These are phyloP conservation scores for Onychomys torridus DNA, from an alignment of 2,797 vertebrate species.

Conservation along the genomic window DNA sequence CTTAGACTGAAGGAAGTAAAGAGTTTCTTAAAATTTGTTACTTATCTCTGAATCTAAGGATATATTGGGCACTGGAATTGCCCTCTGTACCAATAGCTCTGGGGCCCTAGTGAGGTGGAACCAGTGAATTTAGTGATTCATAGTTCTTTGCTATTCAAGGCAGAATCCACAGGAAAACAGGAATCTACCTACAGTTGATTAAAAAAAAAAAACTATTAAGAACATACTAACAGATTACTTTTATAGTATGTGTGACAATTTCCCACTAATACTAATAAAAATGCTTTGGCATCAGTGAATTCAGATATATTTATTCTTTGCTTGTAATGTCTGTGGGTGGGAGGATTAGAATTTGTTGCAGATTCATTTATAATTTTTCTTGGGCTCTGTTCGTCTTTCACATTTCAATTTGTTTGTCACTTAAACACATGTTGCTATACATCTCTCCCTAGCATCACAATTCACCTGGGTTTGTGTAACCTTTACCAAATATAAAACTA, in stretches of 20 bases:
- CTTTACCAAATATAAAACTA: not conserved
- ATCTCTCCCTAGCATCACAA: not conserved
- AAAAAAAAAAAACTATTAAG: not conserved
- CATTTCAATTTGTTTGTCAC: not conserved
- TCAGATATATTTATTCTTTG: not conserved
- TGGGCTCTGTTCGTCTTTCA: constrained; percentile 16
- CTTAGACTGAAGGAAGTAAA: not conserved
- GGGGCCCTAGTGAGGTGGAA: not conserved
- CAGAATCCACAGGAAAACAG: not conserved
- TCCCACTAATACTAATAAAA: not conserved
- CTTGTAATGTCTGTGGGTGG: not conserved
- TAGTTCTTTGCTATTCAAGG: not conserved
- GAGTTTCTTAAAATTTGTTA: not conserved
- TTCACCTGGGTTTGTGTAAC: not conserved
- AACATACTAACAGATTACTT: constrained; percentile 27
- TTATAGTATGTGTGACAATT: not conserved
- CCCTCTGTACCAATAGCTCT: not conserved
- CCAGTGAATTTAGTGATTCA: not conserved
- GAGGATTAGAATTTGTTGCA: not conserved
- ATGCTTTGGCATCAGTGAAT: not conserved
- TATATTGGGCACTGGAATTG: not conserved
- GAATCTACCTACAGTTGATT: not conserved
- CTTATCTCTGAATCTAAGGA: not conserved
- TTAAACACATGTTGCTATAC: not conserved
- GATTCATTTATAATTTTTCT: constrained; percentile 11